These are phyloP conservation scores for Capromys pilorides DNA, from an alignment of 2,797 vertebrate genomes.

Conservation along the genomic window DNA sequence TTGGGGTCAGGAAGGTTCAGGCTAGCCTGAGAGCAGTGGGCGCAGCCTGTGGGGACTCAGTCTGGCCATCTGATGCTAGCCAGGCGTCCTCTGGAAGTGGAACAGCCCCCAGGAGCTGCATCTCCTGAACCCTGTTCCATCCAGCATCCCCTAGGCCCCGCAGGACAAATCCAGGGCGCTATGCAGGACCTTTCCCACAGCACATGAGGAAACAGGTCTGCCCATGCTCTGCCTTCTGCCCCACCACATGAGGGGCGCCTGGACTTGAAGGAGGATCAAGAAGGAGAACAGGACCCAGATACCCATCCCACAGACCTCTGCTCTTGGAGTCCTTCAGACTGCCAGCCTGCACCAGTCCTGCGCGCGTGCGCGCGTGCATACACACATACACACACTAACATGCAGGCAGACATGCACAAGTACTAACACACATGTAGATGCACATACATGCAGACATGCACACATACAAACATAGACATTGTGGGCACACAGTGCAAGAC, in stretches of 20 bases:
- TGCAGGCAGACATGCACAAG: too few relatives aligned
- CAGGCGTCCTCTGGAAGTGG: not conserved
- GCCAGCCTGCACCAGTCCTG: too few relatives aligned
- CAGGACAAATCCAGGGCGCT: not conserved
- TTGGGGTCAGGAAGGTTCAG: not conserved
- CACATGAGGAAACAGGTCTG: not conserved
- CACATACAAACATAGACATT: not conserved
- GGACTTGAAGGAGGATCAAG: not conserved
- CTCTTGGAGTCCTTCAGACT: not conserved
- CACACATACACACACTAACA: not conserved
- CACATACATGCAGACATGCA: fast-evolving
- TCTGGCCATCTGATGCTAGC: not conserved
- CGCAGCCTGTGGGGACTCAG: not conserved
- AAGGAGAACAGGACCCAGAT: not conserved
- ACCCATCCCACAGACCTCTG: not conserved
- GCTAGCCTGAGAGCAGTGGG: not conserved
- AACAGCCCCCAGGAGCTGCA: not conserved
- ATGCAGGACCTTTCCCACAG: not conserved
- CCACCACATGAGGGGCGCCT: not conserved
- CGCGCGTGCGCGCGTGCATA: not conserved
- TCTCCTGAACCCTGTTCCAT: fast-evolving
- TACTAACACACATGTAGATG: not conserved
- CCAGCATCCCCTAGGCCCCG: fast-evolving
- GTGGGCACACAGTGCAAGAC: not conserved
- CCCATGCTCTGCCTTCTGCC: not conserved